Base-by-base conservation (phyloP, 1,140 invertebrate species). In the Anastrepha obliqua region DNA sequence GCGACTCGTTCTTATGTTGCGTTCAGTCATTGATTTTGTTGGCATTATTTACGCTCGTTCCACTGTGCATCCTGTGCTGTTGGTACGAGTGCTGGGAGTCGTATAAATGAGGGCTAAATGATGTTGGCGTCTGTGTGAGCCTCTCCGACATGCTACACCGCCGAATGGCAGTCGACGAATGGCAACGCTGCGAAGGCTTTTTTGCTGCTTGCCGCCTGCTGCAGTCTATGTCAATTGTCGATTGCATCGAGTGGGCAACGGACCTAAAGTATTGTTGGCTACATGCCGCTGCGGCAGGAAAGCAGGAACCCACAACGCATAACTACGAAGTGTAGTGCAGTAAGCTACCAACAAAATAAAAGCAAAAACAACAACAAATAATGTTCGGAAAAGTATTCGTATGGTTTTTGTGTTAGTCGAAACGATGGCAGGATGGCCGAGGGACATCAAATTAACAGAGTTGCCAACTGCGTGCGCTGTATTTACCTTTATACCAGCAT, bases 161-260 rank as follows among this genome's bases (percentile, higher is more conserved):
- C 0, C 47, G 47, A 81, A 55, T 9, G 47, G 44, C 17, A 55
- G 17, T 55, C 74, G n/a, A 81, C 44, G 51, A 81, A 58, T 81
- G 74, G 74, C 44, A 81, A 81, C 7, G 74, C 47, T 9, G 47
- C n/a, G n/a, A 81, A 81, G 47, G n/a, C 47, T 81, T 81, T 81
- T 81, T 20, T 81, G 42, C 44, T 39, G 42, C 13, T 74, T 74
- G 13, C 47, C n/a, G 47, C n/a, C 47, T 81, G 29, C 29, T 29
- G 29, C 29, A 29, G 29, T 29, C 29, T 55, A 1, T 81, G 74
- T 51, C n/a, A 58, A 81, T 58, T 81, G 47, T 29, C 74, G 47
- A 55, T 81, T 51, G 47, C 47, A 20, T n/a, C n/a, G 74, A 55
- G 20, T 81, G 47, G n/a, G 17, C 15, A 67, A 67, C 60, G 60